These are phyloP conservation scores for Campoplex nolae DNA, from an alignment of 2,888 invertebrate species.

Conservation along the genomic window DNA sequence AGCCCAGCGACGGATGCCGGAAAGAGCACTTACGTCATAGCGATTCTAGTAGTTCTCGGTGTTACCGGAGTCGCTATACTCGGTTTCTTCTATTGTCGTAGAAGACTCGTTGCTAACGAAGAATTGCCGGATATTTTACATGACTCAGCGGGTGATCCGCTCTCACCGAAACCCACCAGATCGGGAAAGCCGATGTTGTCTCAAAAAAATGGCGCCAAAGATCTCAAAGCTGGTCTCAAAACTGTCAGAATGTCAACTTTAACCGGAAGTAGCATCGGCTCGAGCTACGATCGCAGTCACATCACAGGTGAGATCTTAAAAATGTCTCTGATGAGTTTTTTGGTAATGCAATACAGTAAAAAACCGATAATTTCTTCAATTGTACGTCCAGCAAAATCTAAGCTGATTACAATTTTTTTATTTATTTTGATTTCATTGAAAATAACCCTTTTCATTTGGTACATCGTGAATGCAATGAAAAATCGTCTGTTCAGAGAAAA, in stretches of 20 bases:
- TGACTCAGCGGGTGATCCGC: constrained; percentile 89
- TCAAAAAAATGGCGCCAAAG: constrained; percentile 82
- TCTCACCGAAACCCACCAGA: constrained; percentile 86
- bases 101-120: constrained; percentile 84
- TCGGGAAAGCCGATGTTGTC: constrained; percentile 83
- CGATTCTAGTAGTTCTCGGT: constrained; percentile 86
- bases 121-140: constrained; percentile 86
- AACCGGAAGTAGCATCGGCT: constrained; percentile 87
- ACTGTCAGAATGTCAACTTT: constrained; percentile 89
- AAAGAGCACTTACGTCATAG: constrained; percentile 86
- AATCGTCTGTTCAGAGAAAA: no score
- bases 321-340: neutral
- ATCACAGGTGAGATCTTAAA: constrained; percentile 86
- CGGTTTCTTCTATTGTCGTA: constrained; percentile 86
- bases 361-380: no score
- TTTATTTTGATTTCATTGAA: no score
- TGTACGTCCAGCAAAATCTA: no score
- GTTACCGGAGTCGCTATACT: constrained; percentile 86
- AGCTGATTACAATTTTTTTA: no score
- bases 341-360: neutral
- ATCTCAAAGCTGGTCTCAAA: constrained; percentile 83
- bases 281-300: constrained; percentile 90
- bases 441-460: no score
- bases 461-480: no score
- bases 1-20: constrained; percentile 80